phyloP scores from a whole-genome alignment of 2,888 invertebrate species.

The Lymantria monacha region DNA sequence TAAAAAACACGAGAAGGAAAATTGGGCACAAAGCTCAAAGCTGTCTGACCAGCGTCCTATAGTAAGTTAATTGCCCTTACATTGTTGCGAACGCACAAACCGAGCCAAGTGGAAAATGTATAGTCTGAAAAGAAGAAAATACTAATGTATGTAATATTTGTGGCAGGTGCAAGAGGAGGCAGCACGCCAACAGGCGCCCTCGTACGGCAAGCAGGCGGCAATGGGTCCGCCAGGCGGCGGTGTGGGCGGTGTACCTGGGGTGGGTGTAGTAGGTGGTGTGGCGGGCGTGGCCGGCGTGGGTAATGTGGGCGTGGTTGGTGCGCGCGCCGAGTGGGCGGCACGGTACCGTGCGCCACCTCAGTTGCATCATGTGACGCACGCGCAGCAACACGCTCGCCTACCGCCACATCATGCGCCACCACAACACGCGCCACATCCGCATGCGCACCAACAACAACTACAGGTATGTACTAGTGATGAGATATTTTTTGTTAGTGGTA shows the following conservation, averaged over 20 bases:
- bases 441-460: conserved; percentile 26
- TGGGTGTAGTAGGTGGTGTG: conserved; percentile 46
- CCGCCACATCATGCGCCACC: conserved; percentile 16
- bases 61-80: too few relatives aligned
- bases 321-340: conserved; percentile 65
- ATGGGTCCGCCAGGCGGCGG: conserved; percentile 63
- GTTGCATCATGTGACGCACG: conserved; percentile 64
- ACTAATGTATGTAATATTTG: background rate
- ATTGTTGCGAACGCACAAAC: too few relatives aligned
- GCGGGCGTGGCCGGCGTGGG: conserved; percentile 43
- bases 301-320: conserved; percentile 67
- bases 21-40: too few relatives aligned
- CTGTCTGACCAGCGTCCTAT: too few relatives aligned
- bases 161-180: conserved; percentile 94
- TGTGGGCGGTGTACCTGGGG: conserved; percentile 54
- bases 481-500: background rate
- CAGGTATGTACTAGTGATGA: conserved; percentile 22
- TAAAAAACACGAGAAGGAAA: too few relatives aligned
- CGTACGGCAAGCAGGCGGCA: conserved; percentile 89
- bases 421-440: conserved; percentile 13
- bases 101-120: too few relatives aligned
- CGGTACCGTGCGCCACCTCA: conserved; percentile 49
- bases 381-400: conserved; percentile 68
- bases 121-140: too few relatives aligned
- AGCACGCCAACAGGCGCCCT: conserved; percentile 92